Conservation (phyloP, 2,888 invertebrate genomes). For the Lycocerus yunnanus region DNA sequence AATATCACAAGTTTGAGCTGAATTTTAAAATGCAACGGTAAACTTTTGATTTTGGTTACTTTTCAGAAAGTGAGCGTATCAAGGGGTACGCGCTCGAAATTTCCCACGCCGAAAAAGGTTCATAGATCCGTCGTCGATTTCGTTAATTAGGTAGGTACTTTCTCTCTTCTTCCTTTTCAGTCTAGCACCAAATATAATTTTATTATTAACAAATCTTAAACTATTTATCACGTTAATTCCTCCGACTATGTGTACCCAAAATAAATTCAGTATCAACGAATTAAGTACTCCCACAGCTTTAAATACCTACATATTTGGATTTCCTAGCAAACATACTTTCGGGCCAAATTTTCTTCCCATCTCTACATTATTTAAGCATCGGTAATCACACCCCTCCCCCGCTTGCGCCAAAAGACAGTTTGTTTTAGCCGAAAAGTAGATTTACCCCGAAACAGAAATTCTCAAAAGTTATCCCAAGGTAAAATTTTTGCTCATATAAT, state of each 20-base stretch:
- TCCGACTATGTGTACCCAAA: background rate
- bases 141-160: background rate
- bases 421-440: background rate
- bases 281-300: background rate
- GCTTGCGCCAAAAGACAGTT: background rate
- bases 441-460: background rate
- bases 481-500: slow-evolving; percentile 56
- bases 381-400: background rate
- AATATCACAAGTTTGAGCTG: too few species aligned
- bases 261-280: background rate
- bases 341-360: background rate
- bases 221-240: slow-evolving; percentile 24
- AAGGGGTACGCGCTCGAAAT: background rate
- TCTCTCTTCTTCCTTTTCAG: background rate
- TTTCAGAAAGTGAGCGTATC: background rate
- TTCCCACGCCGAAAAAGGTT: background rate
- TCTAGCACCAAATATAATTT: slow-evolving; percentile 28
- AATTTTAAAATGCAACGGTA: too few species aligned
- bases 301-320: background rate
- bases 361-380: background rate
- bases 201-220: slow-evolving; percentile 24
- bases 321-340: background rate
- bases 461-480: background rate
- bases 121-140: background rate
- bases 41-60: too few species aligned